Conservation (phyloP, 2,797 vertebrate genomes). For the Sciurus vulgaris region DNA sequence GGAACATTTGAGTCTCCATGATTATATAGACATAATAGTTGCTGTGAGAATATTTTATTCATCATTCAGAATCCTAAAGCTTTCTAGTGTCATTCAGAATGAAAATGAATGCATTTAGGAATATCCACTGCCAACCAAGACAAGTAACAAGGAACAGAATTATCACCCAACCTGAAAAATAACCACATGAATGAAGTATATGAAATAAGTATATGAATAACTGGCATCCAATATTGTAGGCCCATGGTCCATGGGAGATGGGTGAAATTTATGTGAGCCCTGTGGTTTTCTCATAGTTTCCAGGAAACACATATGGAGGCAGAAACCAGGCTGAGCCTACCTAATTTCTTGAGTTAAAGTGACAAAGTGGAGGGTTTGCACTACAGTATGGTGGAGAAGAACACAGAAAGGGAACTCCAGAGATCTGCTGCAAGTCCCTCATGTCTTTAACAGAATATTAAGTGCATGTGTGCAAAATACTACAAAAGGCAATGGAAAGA, state of each 20-base stretch:
- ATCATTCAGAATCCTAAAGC: conserved; percentile 11
- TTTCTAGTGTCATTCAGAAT: conserved; percentile 52
- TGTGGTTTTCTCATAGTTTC: background rate
- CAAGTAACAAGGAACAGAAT: background rate
- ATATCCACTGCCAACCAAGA: background rate
- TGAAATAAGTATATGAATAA: background rate
- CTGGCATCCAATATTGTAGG: too few species aligned
- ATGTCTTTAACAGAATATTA: background rate
- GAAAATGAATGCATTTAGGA: background rate
- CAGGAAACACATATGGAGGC: background rate
- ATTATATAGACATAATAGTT: background rate
- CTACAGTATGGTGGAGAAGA: background rate
- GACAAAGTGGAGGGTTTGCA: background rate
- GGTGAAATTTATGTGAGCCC: background rate
- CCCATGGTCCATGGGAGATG: background rate
- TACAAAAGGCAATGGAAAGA: background rate
- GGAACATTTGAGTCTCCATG: background rate
- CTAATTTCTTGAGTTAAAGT: background rate
- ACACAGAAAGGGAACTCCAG: background rate
- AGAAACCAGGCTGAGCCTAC: background rate
- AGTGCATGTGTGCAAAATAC: background rate
- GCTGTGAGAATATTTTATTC: conserved; percentile 68
- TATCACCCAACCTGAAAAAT: background rate
- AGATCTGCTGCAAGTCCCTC: background rate
- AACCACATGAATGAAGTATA: background rate